Evolutionary conservation across 2,888 invertebrate species (phyloP).

Genomic region (Dryococelus australis): DNA sequence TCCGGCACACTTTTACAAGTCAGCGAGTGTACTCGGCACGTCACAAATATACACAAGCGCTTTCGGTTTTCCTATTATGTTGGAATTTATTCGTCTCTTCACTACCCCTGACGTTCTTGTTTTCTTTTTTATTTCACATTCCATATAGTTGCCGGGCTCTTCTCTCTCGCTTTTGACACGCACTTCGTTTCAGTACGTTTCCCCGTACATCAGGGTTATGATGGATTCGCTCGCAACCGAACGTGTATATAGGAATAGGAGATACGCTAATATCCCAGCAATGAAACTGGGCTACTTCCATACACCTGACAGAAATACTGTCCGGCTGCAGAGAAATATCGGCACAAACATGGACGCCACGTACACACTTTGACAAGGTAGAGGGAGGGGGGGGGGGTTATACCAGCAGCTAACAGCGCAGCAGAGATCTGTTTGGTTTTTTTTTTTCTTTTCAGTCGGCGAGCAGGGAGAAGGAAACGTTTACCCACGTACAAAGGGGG

Average conservation of each 20-base stretch:
- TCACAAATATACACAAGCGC: too few relatives aligned
- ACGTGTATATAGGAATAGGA: not conserved
- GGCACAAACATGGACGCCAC: not conserved
- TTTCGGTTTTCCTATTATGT: not conserved
- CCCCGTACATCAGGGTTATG: not conserved
- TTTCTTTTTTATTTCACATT: not conserved
- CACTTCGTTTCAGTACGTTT: not conserved
- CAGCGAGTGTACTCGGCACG: too few relatives aligned
- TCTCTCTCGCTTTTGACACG: not conserved
- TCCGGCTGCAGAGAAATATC: not conserved
- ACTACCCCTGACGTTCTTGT: not conserved
- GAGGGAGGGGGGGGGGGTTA: too few relatives aligned
- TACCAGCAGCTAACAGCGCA: too few relatives aligned
- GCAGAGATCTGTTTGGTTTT: too few relatives aligned
- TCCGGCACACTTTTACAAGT: too few relatives aligned
- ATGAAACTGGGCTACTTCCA: not conserved
- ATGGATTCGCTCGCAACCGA: not conserved
- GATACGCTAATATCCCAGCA: not conserved
- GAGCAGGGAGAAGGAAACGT: too few relatives aligned
- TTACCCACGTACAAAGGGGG: too few relatives aligned
- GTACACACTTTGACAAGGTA: not conserved
- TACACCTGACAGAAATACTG: not conserved
- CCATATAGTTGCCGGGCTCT: not conserved
- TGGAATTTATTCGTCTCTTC: slow-evolving; percentile 7
- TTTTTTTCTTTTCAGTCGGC: too few relatives aligned